Conservation (phyloP, 2,797 vertebrate species). For the Philypnodon macrostomus region DNA sequence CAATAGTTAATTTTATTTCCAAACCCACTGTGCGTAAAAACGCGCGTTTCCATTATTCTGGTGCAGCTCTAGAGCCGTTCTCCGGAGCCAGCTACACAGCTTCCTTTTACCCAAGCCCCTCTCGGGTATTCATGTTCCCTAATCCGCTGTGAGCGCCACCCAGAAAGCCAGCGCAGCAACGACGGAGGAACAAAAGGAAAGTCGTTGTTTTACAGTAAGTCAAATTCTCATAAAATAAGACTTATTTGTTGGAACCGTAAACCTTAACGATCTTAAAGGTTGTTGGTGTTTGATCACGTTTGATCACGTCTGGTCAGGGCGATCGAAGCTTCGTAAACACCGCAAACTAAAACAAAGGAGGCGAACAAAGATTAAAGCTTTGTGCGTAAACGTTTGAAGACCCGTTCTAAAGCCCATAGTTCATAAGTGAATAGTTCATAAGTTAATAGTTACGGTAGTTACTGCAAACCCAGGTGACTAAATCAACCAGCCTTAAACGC, state of each 20-base stretch:
- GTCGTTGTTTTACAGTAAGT: slow-evolving; percentile 43
- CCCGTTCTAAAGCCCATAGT: background rate
- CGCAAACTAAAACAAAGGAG: background rate
- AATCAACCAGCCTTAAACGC: background rate
- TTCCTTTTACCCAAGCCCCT: slow-evolving; percentile 8
- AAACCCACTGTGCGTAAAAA: slow-evolving; percentile 17
- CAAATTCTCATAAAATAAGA: background rate
- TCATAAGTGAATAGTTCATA: too few species aligned
- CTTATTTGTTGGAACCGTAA: background rate
- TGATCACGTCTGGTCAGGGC: too few species aligned
- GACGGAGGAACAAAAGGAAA: slow-evolving; percentile 27
- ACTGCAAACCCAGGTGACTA: background rate
- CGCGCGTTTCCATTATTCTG: background rate
- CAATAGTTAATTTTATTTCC: background rate
- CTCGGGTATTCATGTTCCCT: slow-evolving; percentile 6
- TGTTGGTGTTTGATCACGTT: too few species aligned
- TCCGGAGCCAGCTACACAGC: background rate
- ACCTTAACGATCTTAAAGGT: too few species aligned
- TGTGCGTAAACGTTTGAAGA: too few species aligned
- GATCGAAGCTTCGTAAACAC: background rate
- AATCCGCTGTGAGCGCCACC: slow-evolving; percentile 1
- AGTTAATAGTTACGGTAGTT: background rate
- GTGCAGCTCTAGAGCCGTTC: background rate
- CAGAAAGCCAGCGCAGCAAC: slow-evolving; percentile 2
- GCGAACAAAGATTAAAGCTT: background rate